phyloP scores from a whole-genome alignment of 2,797 vertebrate species.

The Sebastes flavidus region DNA sequence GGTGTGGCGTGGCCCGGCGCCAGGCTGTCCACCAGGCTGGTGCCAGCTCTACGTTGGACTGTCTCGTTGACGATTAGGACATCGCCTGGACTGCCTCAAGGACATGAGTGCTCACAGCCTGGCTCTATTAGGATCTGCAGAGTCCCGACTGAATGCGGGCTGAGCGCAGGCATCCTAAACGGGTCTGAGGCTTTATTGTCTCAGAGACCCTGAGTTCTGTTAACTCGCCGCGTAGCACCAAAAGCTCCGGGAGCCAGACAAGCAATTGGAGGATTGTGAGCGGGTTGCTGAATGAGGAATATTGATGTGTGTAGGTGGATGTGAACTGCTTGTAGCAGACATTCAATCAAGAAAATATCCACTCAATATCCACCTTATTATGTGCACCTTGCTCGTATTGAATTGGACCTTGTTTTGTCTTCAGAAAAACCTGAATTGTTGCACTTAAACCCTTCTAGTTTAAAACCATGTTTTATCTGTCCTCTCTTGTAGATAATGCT shows the following conservation, averaged over 20 bases:
- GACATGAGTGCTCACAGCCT: slow-evolving; percentile 56
- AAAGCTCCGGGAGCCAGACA: slow-evolving; percentile 32
- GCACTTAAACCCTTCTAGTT: neutral
- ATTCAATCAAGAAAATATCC: slow-evolving; percentile 29
- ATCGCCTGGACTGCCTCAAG: slow-evolving; percentile 65
- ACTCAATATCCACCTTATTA: slow-evolving; percentile 19
- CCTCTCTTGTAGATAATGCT: neutral
- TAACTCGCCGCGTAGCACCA: slow-evolving; percentile 9
- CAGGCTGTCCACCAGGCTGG: slow-evolving; percentile 42
- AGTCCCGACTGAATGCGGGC: slow-evolving; percentile 25
- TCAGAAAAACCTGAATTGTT: slow-evolving; percentile 10
- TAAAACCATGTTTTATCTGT: neutral
- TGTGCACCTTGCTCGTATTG: neutral
- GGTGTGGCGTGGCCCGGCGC: slow-evolving; percentile 32
- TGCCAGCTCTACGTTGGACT: slow-evolving; percentile 69
- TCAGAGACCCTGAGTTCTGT: slow-evolving; percentile 49
- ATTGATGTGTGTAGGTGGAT: slow-evolving; percentile 40
- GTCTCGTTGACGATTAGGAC: slow-evolving; percentile 74
- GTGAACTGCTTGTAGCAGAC: slow-evolving; percentile 23
- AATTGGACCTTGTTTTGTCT: neutral
- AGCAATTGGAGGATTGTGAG: slow-evolving; percentile 29
- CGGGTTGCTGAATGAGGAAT: slow-evolving; percentile 38
- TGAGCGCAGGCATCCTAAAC: slow-evolving; percentile 39
- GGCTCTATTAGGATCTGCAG: slow-evolving; percentile 47
- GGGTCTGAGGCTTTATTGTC: slow-evolving; percentile 40